Percentiles rank a stretch among this genome's conserved stretches.
These are phyloP conservation scores for Charanyca ferruginea DNA, from an alignment of 2,888 invertebrate genomes.

Conservation along the genomic window DNA sequence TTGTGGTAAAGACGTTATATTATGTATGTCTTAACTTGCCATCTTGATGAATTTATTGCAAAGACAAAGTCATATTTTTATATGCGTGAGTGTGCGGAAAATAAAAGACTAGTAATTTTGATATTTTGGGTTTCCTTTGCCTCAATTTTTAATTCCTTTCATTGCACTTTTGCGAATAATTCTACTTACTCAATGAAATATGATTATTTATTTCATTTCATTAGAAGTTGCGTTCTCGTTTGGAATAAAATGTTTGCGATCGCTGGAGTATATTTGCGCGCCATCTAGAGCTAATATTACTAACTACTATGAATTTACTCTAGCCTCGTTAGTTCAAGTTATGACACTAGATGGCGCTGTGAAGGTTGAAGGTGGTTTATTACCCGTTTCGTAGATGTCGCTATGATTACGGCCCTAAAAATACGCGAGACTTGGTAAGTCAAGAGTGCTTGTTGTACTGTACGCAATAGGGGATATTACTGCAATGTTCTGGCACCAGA, in stretches of 20 bases:
- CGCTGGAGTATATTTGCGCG: not conserved
- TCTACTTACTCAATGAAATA: no score
- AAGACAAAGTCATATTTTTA: conserved; percentile 43
- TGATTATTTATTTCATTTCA: no score
- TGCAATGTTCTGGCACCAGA: no score
- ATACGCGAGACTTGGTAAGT: no score
- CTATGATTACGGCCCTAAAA: not conserved
- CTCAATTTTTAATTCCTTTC: not conserved
- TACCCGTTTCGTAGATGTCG: conserved; percentile 25
- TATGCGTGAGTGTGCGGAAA: conserved; percentile 24
- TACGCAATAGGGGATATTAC: no score
- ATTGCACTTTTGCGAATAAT: not conserved
- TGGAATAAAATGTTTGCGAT: not conserved
- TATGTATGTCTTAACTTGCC: conserved; percentile 7
- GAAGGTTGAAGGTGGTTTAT: not conserved
- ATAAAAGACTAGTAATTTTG: conserved; percentile 31
- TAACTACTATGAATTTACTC: not conserved
- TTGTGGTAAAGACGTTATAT: not conserved
- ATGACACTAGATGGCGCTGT: conserved; percentile 29
- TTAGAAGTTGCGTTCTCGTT: no score
- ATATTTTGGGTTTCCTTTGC: not conserved
- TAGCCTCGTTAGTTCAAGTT: not conserved
- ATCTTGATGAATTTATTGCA: conserved; percentile 36
- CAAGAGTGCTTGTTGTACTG: no score
- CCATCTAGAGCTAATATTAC: conserved; percentile 11